phyloP scores from a whole-genome alignment of 2,888 invertebrate genomes.

The Lasioglossum oenotherae region DNA sequence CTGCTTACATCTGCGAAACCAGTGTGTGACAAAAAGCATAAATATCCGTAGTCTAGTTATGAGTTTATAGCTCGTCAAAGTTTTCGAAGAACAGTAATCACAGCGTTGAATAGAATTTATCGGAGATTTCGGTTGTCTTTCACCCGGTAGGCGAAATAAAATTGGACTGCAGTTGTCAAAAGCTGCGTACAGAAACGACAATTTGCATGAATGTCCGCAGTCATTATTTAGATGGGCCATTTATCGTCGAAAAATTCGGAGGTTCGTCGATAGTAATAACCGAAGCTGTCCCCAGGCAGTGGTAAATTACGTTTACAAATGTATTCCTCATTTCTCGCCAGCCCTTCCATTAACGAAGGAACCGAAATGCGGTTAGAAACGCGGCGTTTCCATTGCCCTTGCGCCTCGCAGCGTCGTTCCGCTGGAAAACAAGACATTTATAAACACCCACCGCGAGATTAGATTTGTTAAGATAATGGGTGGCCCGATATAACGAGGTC shows the following conservation, averaged over 20 bases:
- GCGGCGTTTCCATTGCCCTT: conserved; percentile 29
- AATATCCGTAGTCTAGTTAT: not conserved
- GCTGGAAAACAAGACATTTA: conserved; percentile 83
- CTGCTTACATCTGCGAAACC: not conserved
- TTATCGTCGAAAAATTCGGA: not conserved
- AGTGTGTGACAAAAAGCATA: not conserved
- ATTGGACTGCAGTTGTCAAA: not conserved
- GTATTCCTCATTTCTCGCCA: conserved; percentile 29
- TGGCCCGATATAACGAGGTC: conserved; percentile 75
- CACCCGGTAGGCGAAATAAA: not conserved
- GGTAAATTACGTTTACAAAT: not conserved
- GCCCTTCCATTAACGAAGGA: conserved; percentile 55
- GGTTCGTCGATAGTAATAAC: not conserved
- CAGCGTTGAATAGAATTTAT: not conserved
- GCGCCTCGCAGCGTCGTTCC: conserved; percentile 56
- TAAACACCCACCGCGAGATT: conserved; percentile 84
- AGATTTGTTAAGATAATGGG: conserved; percentile 84
- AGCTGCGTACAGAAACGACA: not conserved
- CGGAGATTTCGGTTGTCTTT: not conserved
- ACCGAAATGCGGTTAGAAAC: conserved; percentile 50
- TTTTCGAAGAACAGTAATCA: not conserved
- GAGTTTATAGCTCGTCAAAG: not conserved
- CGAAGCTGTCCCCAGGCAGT: not conserved
- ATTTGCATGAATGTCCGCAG: not conserved
- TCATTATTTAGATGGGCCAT: not conserved